Percentiles rank a stretch among this genome's conserved stretches.
Evolutionary conservation across 2,797 vertebrate genomes (phyloP).

Genomic region (Selene dorsalis): DNA sequence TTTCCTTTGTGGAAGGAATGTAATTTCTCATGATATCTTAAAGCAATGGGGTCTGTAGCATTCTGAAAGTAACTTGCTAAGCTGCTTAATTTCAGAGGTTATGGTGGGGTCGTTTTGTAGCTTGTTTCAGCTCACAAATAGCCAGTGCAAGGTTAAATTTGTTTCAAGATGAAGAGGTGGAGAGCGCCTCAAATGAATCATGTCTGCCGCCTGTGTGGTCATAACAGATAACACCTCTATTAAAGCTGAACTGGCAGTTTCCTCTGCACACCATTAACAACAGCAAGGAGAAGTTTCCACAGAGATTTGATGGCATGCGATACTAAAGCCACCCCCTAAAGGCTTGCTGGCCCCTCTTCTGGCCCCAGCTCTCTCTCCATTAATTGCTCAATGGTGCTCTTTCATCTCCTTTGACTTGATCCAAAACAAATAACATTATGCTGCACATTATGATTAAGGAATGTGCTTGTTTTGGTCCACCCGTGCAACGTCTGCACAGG

Average conservation of each 20-base stretch:
- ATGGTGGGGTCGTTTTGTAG: not conserved
- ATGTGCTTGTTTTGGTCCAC: conserved; percentile 66
- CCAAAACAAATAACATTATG: conserved; percentile 80
- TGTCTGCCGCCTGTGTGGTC: conserved; percentile 29
- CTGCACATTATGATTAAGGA: conserved; percentile 77
- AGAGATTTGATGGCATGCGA: conserved; percentile 66
- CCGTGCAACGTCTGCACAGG: conserved; percentile 40
- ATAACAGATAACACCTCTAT: conserved; percentile 32
- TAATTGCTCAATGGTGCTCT: conserved; percentile 62
- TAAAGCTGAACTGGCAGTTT: conserved; percentile 32
- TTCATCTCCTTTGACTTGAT: conserved; percentile 71
- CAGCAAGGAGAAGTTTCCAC: conserved; percentile 60
- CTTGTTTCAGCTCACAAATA: conserved; percentile 1
- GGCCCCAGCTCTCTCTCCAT: conserved; percentile 52
- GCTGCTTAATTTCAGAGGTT: not conserved
- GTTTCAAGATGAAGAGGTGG: conserved; percentile 2
- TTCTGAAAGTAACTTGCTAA: not conserved
- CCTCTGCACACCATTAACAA: conserved; percentile 41
- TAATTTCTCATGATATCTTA: not conserved
- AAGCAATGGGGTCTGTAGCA: not conserved
- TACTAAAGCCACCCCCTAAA: conserved; percentile 56
- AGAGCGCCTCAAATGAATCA: conserved; percentile 14
- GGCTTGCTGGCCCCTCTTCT: conserved; percentile 53
- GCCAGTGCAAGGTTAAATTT: not conserved
- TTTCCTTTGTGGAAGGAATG: not conserved